Evolutionary conservation across 2,888 invertebrate genomes (phyloP), one percentile per base, ranked within the genome.

Genomic region (Protophormia terraenovae): DNA sequence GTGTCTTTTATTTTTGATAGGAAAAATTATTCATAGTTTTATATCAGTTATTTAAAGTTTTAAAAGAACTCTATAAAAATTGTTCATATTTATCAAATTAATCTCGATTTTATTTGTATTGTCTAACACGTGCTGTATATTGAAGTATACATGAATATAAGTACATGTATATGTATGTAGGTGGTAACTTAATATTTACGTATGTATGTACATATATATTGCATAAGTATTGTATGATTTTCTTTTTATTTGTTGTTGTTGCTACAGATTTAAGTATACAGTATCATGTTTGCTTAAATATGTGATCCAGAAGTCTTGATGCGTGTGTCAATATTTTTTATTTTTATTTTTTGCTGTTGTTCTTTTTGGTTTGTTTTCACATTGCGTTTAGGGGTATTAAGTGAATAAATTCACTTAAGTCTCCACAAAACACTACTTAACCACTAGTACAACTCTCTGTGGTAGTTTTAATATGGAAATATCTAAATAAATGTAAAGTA

Each of bases 321-420:
- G 27, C 45, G 16, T 45, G 41, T 66, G 16, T 4, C 12, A 12
- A 45, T 2, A 24, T 16, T 27, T 27, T 22, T n/a, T 22, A 1
- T 22, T 62, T 8, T n/a, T n/a, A n/a, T n/a, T n/a, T n/a, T n/a
- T 62, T 14, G 24, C 4, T 27, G n/a, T 5, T 27, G 27, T n/a
- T 14, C 22, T 19, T 19, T 19, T 47, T 47, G 19, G 8, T 22
- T 47, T 47, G 47, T 50, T 64, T n/a, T 66, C 41, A 27, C 50
- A 50, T 47, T 69, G 32, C 24, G 22, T 69, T 50, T 60, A 6
- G n/a, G 50, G 32, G 32, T 16, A 50, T 69, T 35, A 69, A 50
- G 22, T 69, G 50, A 69, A 69, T 69, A 32, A 69, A 69, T 50
- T 69, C 67, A 69, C 69, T 69, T 69, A 45, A 66, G 41, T 27